Evolutionary conservation across 2,888 invertebrate genomes (phyloP).

Genomic region (Antheraea assamensis): DNA sequence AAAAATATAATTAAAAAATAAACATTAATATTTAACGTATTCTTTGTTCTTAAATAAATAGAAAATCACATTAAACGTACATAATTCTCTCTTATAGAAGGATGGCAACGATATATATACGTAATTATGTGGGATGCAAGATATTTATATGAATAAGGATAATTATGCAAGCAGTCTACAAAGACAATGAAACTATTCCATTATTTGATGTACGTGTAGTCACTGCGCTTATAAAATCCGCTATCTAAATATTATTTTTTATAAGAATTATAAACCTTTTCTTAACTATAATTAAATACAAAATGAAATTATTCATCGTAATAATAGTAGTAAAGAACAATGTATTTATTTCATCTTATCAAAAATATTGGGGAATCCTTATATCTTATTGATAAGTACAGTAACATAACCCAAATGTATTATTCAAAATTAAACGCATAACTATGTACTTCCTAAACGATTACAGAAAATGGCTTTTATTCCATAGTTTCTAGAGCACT

Average conservation of each 20-base stretch:
- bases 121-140: neutral
- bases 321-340: neutral
- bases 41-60: neutral
- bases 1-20: too few species aligned
- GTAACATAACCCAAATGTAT: neutral
- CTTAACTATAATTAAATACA: too few species aligned
- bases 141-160: neutral
- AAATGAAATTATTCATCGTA: too few species aligned
- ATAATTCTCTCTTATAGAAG: neutral
- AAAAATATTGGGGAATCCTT: neutral
- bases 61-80: neutral
- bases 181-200: neutral
- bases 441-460: neutral
- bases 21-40: neutral
- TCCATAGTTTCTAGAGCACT: neutral
- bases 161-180: neutral
- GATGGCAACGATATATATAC: neutral
- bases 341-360: neutral
- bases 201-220: neutral
- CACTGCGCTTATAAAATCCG: neutral
- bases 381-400: too few species aligned
- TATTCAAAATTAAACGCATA: neutral
- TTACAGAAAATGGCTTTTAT: neutral
- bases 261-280: neutral
- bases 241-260: neutral